These are phyloP conservation scores for Silurus asotus DNA, from an alignment of 2,113 vertebrate genomes.

Conservation along the genomic window DNA sequence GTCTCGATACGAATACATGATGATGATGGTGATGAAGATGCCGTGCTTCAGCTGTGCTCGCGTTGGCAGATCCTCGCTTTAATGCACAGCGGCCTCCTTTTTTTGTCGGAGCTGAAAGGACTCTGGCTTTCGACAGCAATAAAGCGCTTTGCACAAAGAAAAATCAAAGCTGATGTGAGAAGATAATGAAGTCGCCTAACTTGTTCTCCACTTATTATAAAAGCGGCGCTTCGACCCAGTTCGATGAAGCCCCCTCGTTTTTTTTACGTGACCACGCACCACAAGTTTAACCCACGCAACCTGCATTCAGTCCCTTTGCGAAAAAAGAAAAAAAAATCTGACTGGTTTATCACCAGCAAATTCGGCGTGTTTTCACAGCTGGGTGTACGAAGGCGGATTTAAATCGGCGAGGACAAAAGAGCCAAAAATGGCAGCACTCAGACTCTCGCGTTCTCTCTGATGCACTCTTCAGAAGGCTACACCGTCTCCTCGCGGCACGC, in stretches of 20 bases:
- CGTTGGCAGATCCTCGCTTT: neutral
- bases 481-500: neutral
- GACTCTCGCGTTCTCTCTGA: constrained; percentile 21
- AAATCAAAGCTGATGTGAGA: constrained; percentile 39
- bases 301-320: constrained; percentile 20
- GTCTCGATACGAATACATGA: neutral
- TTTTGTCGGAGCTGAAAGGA: neutral
- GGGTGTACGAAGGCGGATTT: constrained; percentile 43
- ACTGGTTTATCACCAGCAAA: neutral
- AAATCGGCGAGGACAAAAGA: constrained; percentile 42
- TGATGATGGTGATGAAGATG: neutral
- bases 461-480: constrained; percentile 37
- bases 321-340: neutral
- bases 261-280: constrained; percentile 10
- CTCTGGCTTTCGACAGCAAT: neutral
- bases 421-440: constrained; percentile 35
- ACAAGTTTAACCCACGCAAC: constrained; percentile 36
- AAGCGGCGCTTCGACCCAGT: constrained; percentile 41
- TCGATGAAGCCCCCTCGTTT: constrained; percentile 22
- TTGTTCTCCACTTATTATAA: constrained; percentile 40
- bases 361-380: constrained; percentile 24
- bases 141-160: neutral
- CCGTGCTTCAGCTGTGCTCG: neutral
- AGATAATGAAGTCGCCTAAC: constrained; percentile 39
- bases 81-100: neutral